Evolutionary conservation across 2,888 invertebrate genomes (phyloP).

Genomic region (Stenchaetothrips biformis): DNA sequence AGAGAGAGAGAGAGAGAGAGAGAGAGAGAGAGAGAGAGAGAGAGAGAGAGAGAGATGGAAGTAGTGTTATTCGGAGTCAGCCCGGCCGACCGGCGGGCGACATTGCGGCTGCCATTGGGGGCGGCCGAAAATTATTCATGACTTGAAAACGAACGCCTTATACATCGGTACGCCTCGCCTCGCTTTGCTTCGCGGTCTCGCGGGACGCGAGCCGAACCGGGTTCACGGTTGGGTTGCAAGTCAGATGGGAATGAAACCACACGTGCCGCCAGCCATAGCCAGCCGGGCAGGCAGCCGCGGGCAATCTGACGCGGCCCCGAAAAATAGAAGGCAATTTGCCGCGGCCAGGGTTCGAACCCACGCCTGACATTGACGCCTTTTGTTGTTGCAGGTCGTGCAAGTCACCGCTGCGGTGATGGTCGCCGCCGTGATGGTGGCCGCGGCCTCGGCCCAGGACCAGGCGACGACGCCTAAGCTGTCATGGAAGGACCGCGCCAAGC

Average conservation of each 20-base stretch:
- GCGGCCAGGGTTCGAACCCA: neutral
- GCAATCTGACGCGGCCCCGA: neutral
- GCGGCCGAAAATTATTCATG: neutral
- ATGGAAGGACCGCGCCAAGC: conserved; percentile 12
- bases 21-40: neutral
- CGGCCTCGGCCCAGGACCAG: neutral
- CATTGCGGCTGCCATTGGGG: neutral
- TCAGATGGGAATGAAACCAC: neutral
- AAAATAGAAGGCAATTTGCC: neutral
- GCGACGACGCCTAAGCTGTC: neutral
- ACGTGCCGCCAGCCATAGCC: neutral
- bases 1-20: neutral
- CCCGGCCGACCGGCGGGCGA: neutral
- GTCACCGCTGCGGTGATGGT: neutral
- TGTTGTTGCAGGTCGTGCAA: neutral
- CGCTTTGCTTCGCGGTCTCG: neutral
- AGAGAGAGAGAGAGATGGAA: neutral
- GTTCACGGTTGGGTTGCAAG: neutral
- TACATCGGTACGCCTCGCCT: neutral
- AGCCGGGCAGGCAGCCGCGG: neutral
- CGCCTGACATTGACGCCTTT: neutral
- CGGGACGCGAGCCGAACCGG: neutral
- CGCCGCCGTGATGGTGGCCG: neutral
- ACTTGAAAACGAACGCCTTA: neutral
- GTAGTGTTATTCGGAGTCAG: neutral